phyloP scores from a whole-genome alignment of 2,113 vertebrate genomes.

The Cebidichthys violaceus region DNA sequence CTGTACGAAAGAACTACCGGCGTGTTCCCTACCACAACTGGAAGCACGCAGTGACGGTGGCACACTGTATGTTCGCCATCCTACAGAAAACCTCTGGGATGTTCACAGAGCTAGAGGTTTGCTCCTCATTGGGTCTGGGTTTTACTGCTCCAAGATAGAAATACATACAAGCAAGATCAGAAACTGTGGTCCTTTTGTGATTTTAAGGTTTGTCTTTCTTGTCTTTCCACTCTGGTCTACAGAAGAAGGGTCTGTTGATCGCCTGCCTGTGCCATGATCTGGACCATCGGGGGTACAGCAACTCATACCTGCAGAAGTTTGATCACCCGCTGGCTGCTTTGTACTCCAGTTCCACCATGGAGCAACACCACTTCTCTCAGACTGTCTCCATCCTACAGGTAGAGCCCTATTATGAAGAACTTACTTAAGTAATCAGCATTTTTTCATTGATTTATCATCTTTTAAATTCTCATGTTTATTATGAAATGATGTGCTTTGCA shows the following conservation, averaged over 20 bases:
- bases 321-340: constrained; percentile 97
- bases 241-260: constrained; percentile 95
- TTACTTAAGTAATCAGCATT: not conserved
- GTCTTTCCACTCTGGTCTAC: constrained; percentile 33
- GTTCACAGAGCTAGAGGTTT: constrained; percentile 96
- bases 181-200: constrained; percentile 4
- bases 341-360: constrained; percentile 99
- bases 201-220: constrained; percentile 1
- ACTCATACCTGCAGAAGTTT: constrained; percentile 98
- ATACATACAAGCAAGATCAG: not conserved
- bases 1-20: constrained; percentile 97
- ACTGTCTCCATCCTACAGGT: constrained; percentile 99
- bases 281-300: constrained; percentile 97
- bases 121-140: constrained; percentile 18
- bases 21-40: constrained; percentile 99
- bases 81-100: constrained; percentile 90
- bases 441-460: not conserved
- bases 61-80: constrained; percentile 97
- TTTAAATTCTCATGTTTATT: not conserved
- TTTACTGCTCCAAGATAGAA: not conserved
- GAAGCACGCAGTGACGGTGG: constrained; percentile 97
- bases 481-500: not conserved
- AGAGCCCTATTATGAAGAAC: constrained; percentile 75
- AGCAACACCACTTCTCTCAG: constrained; percentile 99
- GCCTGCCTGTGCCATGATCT: constrained; percentile 98